A percentile compares a stretch with the other conserved stretches of the same genome.
phyloP scores from a whole-genome alignment of 2,888 invertebrate species.

The Timandra comae region DNA sequence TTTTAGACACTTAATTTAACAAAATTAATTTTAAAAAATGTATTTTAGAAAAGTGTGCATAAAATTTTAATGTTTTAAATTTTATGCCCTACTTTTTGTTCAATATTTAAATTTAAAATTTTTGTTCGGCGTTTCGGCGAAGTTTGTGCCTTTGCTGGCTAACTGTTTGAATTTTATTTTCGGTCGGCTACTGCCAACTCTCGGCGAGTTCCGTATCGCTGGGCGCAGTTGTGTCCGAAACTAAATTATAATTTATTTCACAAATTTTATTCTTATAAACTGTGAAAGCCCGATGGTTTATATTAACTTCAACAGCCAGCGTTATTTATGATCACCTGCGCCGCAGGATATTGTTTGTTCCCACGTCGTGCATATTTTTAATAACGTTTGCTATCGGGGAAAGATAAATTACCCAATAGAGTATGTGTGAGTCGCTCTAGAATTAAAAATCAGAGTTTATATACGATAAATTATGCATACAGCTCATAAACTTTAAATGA shows the following conservation, averaged over 20 bases:
- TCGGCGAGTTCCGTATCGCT: conserved; percentile 26
- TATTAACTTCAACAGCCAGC: neutral
- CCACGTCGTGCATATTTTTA: no score
- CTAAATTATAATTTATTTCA: conserved; percentile 20
- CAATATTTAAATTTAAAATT: conserved; percentile 41
- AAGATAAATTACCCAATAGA: no score
- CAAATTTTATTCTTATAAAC: no score
- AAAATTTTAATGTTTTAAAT: conserved; percentile 9
- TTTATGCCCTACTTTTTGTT: conserved; percentile 21
- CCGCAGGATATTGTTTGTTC: no score
- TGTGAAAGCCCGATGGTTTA: conserved; percentile 4
- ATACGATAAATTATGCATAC: no score
- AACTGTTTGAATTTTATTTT: conserved; percentile 45
- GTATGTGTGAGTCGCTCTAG: no score
- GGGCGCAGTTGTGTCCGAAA: conserved; percentile 24
- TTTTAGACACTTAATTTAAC: conserved; percentile 3
- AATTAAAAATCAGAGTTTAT: no score
- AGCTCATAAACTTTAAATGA: no score
- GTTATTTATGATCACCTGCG: no score
- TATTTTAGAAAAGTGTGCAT: conserved; percentile 4
- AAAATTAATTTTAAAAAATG: conserved; percentile 2
- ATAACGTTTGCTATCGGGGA: no score
- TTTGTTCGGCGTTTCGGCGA: conserved; percentile 29
- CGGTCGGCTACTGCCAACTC: conserved; percentile 26
- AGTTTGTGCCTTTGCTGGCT: conserved; percentile 27